These are phyloP conservation scores for Conomelus anceps DNA, from an alignment of 2,888 invertebrate genomes.

Conservation along the genomic window DNA sequence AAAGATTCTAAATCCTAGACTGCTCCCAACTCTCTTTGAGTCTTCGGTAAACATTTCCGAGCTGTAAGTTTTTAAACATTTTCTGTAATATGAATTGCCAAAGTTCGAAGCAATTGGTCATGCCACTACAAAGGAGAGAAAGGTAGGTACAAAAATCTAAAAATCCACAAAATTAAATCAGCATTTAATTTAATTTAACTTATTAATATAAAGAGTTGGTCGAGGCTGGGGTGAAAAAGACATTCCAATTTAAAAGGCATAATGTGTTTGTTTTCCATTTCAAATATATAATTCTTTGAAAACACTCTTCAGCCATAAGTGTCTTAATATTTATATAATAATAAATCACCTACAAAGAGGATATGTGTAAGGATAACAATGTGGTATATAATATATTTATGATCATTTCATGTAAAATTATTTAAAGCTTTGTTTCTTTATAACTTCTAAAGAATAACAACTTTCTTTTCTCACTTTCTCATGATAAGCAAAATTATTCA, in stretches of 20 bases:
- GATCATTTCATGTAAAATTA: not conserved
- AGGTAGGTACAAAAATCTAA: not conserved
- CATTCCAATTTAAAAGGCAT: constrained; percentile 24
- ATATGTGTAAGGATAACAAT: constrained; percentile 30
- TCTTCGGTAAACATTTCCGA: no score
- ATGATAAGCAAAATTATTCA: constrained; percentile 19
- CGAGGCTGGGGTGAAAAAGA: constrained; percentile 26
- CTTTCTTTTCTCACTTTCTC: constrained; percentile 15
- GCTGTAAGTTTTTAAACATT: no score
- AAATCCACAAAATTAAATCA: constrained; percentile 29
- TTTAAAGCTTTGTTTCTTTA: constrained; percentile 21
- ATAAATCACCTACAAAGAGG: constrained; percentile 22
- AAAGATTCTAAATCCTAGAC: no score
- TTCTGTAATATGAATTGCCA: no score
- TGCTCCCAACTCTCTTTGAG: no score
- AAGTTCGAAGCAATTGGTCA: no score
- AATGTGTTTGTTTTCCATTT: constrained; percentile 21
- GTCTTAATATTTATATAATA: constrained; percentile 9
- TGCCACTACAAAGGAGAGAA: no score
- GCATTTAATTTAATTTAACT: constrained; percentile 29
- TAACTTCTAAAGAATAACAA: constrained; percentile 29
- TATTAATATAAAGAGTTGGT: constrained; percentile 25
- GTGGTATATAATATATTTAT: constrained; percentile 20
- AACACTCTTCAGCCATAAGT: constrained; percentile 12
- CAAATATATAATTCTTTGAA: not conserved